A percentile compares a stretch with the other conserved stretches of the same genome.
Conservation (phyloP, 2,797 vertebrate genomes). For the Lagodon rhomboides region DNA sequence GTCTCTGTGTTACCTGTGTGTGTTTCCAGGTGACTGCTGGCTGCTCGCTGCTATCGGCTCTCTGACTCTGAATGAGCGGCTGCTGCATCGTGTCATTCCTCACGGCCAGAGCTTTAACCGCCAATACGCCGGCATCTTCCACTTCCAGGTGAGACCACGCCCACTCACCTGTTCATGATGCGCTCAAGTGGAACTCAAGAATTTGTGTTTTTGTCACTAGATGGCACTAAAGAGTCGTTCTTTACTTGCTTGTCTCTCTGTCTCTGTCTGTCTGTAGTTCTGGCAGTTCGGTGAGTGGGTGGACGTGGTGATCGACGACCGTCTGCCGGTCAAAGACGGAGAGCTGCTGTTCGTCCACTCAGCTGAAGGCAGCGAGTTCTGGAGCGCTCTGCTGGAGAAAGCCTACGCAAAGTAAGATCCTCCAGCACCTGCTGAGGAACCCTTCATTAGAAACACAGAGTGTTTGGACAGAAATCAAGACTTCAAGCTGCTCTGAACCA, state of each 20-base stretch:
- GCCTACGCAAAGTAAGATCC: slow-evolving; percentile 90
- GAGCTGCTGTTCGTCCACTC: slow-evolving; percentile 93
- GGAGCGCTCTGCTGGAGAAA: slow-evolving; percentile 92
- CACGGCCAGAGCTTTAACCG: slow-evolving; percentile 88
- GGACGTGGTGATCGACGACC: slow-evolving; percentile 92
- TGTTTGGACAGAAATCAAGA: neutral
- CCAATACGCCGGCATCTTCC: slow-evolving; percentile 92
- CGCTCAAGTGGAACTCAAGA: neutral
- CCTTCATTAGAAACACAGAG: too few relatives aligned
- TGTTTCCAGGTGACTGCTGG: slow-evolving; percentile 91
- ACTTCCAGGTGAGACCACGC: slow-evolving; percentile 88
- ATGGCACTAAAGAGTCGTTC: neutral
- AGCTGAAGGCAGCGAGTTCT: slow-evolving; percentile 87
- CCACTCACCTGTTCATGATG: neutral
- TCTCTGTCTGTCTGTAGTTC: slow-evolving; percentile 79
- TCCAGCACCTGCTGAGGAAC: neutral
- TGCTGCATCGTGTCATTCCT: slow-evolving; percentile 91
- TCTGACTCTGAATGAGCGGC: slow-evolving; percentile 88
- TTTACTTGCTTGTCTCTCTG: neutral
- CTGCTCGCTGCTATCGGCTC: slow-evolving; percentile 93
- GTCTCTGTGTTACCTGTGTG: too few relatives aligned
- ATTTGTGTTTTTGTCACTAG: neutral
- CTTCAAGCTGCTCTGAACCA: neutral
- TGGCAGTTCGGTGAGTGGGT: slow-evolving; percentile 95
- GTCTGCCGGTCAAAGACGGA: slow-evolving; percentile 89